Evolutionary conservation across 2,797 vertebrate genomes (phyloP).

Genomic region (Hapalemur alaotrensis): DNA sequence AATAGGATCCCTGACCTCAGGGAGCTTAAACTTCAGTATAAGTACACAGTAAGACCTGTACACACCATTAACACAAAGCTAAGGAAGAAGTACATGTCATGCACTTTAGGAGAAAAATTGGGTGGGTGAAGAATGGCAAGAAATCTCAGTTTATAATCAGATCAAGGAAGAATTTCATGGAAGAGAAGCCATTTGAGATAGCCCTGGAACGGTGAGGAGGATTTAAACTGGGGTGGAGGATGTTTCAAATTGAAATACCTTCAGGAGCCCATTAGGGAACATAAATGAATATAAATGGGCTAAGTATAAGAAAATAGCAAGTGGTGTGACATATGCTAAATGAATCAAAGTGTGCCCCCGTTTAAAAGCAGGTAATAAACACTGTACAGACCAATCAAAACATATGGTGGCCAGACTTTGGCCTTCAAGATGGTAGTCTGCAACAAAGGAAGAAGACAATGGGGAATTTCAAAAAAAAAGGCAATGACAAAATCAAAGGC

Average conservation of each 20-base stretch:
- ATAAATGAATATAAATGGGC: neutral
- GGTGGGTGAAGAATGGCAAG: neutral
- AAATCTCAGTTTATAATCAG: neutral
- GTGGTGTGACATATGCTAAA: neutral
- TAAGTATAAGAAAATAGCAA: neutral
- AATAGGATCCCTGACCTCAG: neutral
- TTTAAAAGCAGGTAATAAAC: neutral
- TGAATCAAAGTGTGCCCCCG: neutral
- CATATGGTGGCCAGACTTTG: neutral
- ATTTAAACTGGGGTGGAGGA: neutral
- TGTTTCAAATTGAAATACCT: neutral
- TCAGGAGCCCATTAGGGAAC: neutral
- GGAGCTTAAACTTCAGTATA: neutral
- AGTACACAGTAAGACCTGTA: neutral
- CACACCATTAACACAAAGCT: neutral
- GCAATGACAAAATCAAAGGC: neutral
- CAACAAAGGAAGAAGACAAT: neutral
- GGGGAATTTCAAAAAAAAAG: neutral
- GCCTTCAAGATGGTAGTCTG: neutral
- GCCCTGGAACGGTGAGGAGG: neutral
- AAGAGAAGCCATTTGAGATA: neutral
- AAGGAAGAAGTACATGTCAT: neutral
- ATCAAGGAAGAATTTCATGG: neutral
- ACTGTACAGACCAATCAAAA: neutral
- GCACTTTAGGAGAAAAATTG: neutral